These are phyloP conservation scores for Ophion costatus DNA, from an alignment of 2,888 invertebrate genomes.

Conservation along the genomic window DNA sequence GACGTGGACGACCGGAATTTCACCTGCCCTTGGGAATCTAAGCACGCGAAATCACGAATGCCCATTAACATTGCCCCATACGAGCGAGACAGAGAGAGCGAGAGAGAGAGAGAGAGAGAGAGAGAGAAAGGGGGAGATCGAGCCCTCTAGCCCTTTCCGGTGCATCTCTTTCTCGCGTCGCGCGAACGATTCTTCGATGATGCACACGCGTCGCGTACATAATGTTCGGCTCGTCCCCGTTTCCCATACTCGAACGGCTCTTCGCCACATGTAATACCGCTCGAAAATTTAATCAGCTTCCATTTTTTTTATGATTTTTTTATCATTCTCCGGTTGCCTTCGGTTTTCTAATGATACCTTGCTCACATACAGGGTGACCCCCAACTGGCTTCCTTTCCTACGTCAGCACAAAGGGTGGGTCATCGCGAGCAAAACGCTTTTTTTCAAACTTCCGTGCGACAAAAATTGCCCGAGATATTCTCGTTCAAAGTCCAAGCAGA, in stretches of 20 bases:
- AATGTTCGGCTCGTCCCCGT: slow-evolving; percentile 50
- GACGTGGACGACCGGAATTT: slow-evolving; percentile 57
- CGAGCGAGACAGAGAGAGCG: background rate
- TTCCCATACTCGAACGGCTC: slow-evolving; percentile 26
- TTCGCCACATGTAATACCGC: slow-evolving; percentile 13
- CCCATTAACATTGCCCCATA: slow-evolving; percentile 70
- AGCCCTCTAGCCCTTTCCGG: slow-evolving; percentile 63
- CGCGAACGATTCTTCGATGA: slow-evolving; percentile 33
- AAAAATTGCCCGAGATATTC: no score
- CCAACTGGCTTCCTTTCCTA: no score
- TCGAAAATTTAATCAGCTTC: slow-evolving; percentile 46
- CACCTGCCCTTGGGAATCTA: slow-evolving; percentile 78
- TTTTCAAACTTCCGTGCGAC: no score
- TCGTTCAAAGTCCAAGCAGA: no score
- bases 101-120: background rate
- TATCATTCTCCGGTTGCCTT: no score
- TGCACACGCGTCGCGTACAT: slow-evolving; percentile 58
- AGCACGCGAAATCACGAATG: slow-evolving; percentile 79
- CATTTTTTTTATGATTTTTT: slow-evolving; percentile 6
- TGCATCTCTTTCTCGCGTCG: slow-evolving; percentile 41
- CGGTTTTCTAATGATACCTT: slow-evolving; percentile 40
- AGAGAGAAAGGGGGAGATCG: background rate
- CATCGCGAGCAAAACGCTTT: no score
- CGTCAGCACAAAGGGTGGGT: no score
- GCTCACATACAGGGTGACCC: background rate